phyloP scores from a whole-genome alignment of 1,140 invertebrate genomes.

The Caenorhabditis brenneri region DNA sequence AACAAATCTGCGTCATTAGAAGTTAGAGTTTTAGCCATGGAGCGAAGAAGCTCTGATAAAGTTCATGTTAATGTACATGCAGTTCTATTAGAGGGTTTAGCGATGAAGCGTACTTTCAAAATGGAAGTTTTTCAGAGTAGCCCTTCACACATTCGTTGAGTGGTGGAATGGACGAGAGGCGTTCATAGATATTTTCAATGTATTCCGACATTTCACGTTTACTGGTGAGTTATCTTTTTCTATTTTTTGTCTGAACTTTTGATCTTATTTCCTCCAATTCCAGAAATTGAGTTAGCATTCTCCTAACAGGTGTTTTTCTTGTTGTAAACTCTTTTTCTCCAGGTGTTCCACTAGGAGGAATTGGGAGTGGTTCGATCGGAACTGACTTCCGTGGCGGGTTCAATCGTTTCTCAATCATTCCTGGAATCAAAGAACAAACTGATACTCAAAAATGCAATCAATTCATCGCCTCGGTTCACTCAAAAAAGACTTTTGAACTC shows the following conservation, averaged over 20 bases:
- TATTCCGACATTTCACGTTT: slow-evolving; percentile 31
- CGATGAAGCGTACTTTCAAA: too few species aligned
- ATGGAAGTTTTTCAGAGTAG: slow-evolving; percentile 7
- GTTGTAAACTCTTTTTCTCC: too few species aligned
- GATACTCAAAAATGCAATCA: slow-evolving; percentile 57
- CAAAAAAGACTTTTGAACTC: slow-evolving; percentile 63
- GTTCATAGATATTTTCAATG: slow-evolving; percentile 54
- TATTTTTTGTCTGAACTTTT: too few species aligned
- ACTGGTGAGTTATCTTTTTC: slow-evolving; percentile 43
- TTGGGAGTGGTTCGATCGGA: slow-evolving; percentile 87
- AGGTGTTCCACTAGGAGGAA: slow-evolving; percentile 87
- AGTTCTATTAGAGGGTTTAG: too few species aligned
- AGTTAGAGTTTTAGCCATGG: too few species aligned
- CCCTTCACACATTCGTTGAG: slow-evolving; percentile 29
- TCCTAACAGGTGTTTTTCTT: too few species aligned
- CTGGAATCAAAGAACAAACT: slow-evolving; percentile 84
- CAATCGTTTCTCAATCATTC: slow-evolving; percentile 84
- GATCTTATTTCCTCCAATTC: too few species aligned
- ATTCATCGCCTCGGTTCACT: neutral
- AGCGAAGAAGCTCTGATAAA: too few species aligned
- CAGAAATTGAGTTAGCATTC: too few species aligned
- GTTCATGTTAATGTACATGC: too few species aligned
- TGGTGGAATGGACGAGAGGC: slow-evolving; percentile 48
- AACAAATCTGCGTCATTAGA: too few species aligned
- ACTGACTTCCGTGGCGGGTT: slow-evolving; percentile 88